Evolutionary conservation across 2,888 invertebrate species (phyloP).

Genomic region (Sialis fuliginosa): DNA sequence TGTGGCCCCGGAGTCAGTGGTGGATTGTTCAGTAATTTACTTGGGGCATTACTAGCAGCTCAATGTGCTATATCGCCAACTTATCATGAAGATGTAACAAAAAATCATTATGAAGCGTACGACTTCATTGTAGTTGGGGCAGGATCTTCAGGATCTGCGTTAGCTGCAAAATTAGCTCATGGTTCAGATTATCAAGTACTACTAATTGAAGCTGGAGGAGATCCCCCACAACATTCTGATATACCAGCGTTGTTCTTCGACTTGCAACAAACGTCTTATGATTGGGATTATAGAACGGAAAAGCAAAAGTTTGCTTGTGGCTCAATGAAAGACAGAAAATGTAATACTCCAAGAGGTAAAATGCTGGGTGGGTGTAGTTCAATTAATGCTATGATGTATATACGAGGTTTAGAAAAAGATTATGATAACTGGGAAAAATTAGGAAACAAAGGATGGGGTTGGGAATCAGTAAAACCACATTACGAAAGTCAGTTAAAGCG

Average conservation of each 20-base stretch:
- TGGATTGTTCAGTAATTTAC: slow-evolving; percentile 1
- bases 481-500: slow-evolving; percentile 18
- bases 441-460: slow-evolving; percentile 45
- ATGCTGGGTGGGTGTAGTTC: slow-evolving; percentile 44
- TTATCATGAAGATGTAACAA: slow-evolving; percentile 1
- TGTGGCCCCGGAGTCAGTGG: slow-evolving; percentile 3
- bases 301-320: slow-evolving; percentile 23
- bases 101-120: slow-evolving; percentile 14
- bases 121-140: slow-evolving; percentile 32
- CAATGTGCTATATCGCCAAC: slow-evolving; percentile 2
- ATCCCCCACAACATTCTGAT: slow-evolving; percentile 18
- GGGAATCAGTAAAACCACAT: slow-evolving; percentile 25
- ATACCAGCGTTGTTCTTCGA: slow-evolving; percentile 22
- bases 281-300: slow-evolving; percentile 28
- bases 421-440: slow-evolving; percentile 41
- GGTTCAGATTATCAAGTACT: slow-evolving; percentile 15
- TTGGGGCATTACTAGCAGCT: slow-evolving; percentile 2
- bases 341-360: slow-evolving; percentile 40
- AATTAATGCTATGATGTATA: slow-evolving; percentile 46
- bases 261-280: slow-evolving; percentile 14
- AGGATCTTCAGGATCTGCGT: slow-evolving; percentile 22
- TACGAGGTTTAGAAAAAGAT: slow-evolving; percentile 42
- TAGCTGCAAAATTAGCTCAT: slow-evolving; percentile 19
- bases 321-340: slow-evolving; percentile 19
- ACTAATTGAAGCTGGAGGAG: slow-evolving; percentile 21